Conservation (phyloP, 2,113 vertebrate species). For the Cyrtonyx montezumae region DNA sequence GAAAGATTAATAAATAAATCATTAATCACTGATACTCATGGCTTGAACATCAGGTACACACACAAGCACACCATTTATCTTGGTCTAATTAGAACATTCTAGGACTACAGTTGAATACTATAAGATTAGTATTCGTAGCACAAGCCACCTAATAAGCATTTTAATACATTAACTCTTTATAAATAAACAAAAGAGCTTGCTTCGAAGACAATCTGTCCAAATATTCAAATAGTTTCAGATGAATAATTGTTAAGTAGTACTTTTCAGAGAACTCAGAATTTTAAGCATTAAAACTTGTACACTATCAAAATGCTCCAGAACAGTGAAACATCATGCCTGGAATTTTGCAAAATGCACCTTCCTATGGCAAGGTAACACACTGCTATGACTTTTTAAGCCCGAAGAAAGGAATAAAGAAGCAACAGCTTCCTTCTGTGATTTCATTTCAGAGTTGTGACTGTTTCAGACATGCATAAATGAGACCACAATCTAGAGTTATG, state of each 20-base stretch:
- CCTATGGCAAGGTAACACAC: not conserved
- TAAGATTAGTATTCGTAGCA: constrained; percentile 57
- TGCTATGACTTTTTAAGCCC: not conserved
- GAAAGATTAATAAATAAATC: not conserved
- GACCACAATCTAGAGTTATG: not conserved
- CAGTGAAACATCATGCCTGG: not conserved
- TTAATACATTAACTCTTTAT: constrained; percentile 47
- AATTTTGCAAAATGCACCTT: not conserved
- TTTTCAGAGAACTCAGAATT: constrained; percentile 9
- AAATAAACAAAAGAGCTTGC: constrained; percentile 58
- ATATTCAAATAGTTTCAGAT: not conserved
- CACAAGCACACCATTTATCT: constrained; percentile 1
- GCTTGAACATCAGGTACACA: constrained; percentile 18
- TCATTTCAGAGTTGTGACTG: not conserved
- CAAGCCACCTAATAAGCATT: constrained; percentile 46
- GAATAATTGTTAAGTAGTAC: not conserved
- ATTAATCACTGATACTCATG: not conserved
- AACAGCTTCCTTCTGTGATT: not conserved
- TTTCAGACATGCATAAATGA: not conserved
- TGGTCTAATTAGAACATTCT: constrained; percentile 26
- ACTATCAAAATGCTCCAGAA: not conserved
- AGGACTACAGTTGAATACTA: not conserved
- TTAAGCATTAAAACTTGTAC: not conserved
- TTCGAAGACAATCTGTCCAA: constrained; percentile 41
- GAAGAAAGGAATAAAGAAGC: not conserved